Evolutionary conservation across 2,888 invertebrate genomes (phyloP).

Genomic region (Aporophyla nigra): DNA sequence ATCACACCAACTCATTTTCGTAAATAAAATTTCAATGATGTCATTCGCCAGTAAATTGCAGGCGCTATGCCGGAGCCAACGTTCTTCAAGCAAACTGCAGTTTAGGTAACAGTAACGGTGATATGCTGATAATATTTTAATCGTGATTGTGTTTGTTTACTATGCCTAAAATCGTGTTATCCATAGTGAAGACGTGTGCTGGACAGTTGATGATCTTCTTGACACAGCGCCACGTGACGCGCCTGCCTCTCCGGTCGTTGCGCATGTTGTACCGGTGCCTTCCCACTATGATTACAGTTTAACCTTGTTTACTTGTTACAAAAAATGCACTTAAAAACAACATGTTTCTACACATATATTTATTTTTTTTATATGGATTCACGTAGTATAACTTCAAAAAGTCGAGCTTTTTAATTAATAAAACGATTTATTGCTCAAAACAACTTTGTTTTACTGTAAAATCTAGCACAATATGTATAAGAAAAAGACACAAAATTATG

Average conservation of each 20-base stretch:
- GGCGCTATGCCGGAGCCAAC: too few relatives aligned
- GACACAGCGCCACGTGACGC: constrained; percentile 41
- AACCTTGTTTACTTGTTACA: constrained; percentile 36
- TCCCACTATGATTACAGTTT: constrained; percentile 40
- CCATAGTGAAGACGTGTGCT: constrained; percentile 38
- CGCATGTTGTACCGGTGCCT: constrained; percentile 44
- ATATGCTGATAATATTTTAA: constrained; percentile 1
- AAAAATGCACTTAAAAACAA: constrained; percentile 31
- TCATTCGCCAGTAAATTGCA: neutral
- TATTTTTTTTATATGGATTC: neutral
- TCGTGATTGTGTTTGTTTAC: constrained; percentile 41
- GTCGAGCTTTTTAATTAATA: neutral
- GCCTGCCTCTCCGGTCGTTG: constrained; percentile 31
- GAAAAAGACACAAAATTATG: neutral
- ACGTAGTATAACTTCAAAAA: too few relatives aligned
- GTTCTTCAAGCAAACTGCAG: neutral
- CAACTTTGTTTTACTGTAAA: constrained; percentile 1
- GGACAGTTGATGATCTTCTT: constrained; percentile 37
- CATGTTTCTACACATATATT: neutral
- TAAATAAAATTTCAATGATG: neutral
- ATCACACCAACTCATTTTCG: neutral
- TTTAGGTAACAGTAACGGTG: neutral
- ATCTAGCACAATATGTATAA: neutral
- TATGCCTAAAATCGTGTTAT: constrained; percentile 21
- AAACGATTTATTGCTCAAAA: neutral